These are phyloP conservation scores for Hyalella azteca DNA, from an alignment of 2,888 invertebrate genomes.

Conservation along the genomic window DNA sequence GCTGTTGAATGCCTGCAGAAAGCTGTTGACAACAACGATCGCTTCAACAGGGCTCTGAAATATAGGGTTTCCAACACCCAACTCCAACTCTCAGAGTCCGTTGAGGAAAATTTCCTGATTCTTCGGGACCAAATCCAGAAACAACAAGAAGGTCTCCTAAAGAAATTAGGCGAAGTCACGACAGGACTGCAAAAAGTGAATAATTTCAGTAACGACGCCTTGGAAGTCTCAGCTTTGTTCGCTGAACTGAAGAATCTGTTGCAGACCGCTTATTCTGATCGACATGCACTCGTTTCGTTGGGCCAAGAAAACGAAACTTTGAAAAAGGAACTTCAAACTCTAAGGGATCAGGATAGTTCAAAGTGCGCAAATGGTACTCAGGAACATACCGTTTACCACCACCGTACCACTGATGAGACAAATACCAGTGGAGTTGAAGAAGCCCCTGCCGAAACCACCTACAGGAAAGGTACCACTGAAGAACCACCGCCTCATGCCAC, in stretches of 20 bases:
- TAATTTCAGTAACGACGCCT: not conserved
- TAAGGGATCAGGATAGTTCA: not conserved
- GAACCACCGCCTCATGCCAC: too few species aligned
- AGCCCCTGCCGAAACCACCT: too few species aligned
- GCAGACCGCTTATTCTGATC: not conserved
- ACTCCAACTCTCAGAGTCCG: not conserved
- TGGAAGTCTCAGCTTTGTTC: not conserved
- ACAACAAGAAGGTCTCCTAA: not conserved
- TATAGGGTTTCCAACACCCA: not conserved
- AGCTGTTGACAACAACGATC: not conserved
- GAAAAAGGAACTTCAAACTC: not conserved
- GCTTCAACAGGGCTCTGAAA: not conserved
- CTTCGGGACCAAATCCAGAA: not conserved
- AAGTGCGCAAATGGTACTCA: too few species aligned
- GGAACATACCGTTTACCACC: too few species aligned
- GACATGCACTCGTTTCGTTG: not conserved
- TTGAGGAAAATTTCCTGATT: constrained; percentile 3
- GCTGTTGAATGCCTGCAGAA: not conserved
- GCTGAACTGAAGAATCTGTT: not conserved
- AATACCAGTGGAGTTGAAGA: too few species aligned
- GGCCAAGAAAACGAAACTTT: constrained; percentile 1
- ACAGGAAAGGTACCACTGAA: too few species aligned
- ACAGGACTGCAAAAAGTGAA: not conserved
- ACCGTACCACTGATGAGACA: too few species aligned
- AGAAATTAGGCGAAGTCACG: not conserved